Base-by-base conservation (phyloP, 1,140 invertebrate species). In the Harpegnathos saltator region DNA sequence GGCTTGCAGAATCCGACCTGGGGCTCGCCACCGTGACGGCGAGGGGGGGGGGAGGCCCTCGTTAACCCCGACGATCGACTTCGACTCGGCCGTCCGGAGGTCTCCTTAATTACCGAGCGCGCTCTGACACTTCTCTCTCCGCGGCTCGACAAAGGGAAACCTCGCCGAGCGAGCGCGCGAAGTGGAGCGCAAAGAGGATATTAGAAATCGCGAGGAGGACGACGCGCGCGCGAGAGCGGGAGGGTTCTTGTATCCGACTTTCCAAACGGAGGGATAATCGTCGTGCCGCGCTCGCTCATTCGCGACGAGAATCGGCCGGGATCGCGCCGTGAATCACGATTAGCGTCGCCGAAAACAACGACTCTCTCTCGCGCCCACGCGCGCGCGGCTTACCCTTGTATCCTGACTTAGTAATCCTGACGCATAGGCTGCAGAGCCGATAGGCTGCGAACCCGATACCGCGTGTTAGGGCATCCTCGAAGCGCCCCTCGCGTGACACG, bases 31-130 rank as follows among this genome's bases (percentile, higher is more conserved):
- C 73, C 84, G 81, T 88, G 89, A 87, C 88, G 89, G n/a, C n/a
- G n/a, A n/a, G n/a, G n/a, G n/a, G n/a, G n/a, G n/a, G n/a, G n/a
- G n/a, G 85, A 88, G 83, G 1, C 71, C 87, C 90, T 91, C 90
- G 90, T 92, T 91, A 91, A 92, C 90, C 86, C 80, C 82, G 50
- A 82, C 82, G 85, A 82, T 84, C 86, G 71, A 82, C 88, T 83
- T 90, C 89, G 89, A 77, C 83, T 89, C 83, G 73, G 66, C 84
- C 54, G 50, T 81, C 82, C 62, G 54, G 75, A 66, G 66, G 80
- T 87, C 86, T 82, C 88, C 89, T 91, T 87, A 91, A 91, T 91
- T 92, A 90, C 81, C 87, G 80, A 11, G 7, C 82, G 44, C 63
- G 82, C 69, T n/a, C n/a, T 56, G 19, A 54, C 74, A 59, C 59